phyloP scores from a whole-genome alignment of 2,113 vertebrate species.

The Embiotoca jacksoni region DNA sequence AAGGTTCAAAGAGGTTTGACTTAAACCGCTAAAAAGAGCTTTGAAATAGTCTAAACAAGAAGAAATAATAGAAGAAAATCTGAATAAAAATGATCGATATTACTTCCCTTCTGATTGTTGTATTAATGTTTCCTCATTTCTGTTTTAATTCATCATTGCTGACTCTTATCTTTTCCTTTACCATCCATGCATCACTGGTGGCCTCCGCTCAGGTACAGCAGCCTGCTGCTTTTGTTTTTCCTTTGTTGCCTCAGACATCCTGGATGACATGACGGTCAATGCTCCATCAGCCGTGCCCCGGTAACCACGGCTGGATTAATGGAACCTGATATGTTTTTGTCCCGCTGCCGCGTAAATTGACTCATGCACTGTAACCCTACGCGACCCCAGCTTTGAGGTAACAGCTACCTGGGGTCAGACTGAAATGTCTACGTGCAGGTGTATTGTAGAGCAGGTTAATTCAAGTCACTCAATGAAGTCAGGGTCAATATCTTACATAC shows the following conservation, averaged over 20 bases:
- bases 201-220: neutral
- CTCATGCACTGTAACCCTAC: conserved; percentile 3
- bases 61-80: too few species aligned
- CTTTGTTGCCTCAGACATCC: neutral
- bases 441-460: conserved; percentile 4
- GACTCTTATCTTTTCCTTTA: too few species aligned
- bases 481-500: too few species aligned
- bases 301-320: neutral
- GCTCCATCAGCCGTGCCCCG: neutral
- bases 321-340: conserved; percentile 27
- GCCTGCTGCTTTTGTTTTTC: too few species aligned
- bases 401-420: neutral
- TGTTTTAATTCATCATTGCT: too few species aligned
- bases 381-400: neutral
- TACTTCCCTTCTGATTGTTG: neutral
- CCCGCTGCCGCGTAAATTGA: neutral
- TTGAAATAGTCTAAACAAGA: too few species aligned
- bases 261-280: neutral
- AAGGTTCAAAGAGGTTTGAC: too few species aligned
- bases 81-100: neutral
- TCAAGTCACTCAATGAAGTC: neutral
- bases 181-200: neutral
- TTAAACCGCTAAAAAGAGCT: too few species aligned
- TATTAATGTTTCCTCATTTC: neutral
- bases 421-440: conserved; percentile 21